Evolutionary conservation across 2,113 vertebrate genomes (phyloP).

Genomic region (Archocentrus centrarchus): DNA sequence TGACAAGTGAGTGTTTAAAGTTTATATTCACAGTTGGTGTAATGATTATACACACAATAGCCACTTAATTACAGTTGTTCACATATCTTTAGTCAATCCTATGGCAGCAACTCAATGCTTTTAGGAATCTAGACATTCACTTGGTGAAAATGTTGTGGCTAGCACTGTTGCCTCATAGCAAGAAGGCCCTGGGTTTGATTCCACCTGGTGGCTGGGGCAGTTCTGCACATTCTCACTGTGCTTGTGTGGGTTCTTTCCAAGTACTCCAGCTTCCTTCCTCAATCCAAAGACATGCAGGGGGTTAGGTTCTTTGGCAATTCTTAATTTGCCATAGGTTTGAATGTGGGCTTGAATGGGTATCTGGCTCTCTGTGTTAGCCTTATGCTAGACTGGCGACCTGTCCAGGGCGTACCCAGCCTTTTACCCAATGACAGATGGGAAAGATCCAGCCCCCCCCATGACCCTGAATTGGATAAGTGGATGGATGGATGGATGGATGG

Average conservation of each 20-base stretch:
- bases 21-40: background rate
- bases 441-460: too few relatives aligned
- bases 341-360: too few relatives aligned
- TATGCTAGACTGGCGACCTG: background rate
- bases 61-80: background rate
- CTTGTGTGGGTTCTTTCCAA: too few relatives aligned
- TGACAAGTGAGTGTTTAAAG: conserved; percentile 87
- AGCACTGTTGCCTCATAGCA: background rate
- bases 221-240: too few relatives aligned
- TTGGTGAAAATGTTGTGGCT: background rate
- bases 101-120: background rate
- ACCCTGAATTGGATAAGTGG: background rate
- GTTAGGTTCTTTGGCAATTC: too few relatives aligned
- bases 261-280: too few relatives aligned
- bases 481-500: background rate
- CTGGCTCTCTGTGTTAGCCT: too few relatives aligned
- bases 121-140: background rate
- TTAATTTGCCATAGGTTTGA: too few relatives aligned
- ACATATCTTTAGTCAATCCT: background rate
- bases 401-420: too few relatives aligned
- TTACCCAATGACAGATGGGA: too few relatives aligned
- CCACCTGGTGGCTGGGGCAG: too few relatives aligned
- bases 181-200: background rate
- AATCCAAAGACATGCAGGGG: too few relatives aligned
- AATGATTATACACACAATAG: background rate